Evolutionary conservation across 2,797 vertebrate genomes (phyloP), one percentile per base, ranked within the genome.

Genomic region (Pristis pectinata): DNA sequence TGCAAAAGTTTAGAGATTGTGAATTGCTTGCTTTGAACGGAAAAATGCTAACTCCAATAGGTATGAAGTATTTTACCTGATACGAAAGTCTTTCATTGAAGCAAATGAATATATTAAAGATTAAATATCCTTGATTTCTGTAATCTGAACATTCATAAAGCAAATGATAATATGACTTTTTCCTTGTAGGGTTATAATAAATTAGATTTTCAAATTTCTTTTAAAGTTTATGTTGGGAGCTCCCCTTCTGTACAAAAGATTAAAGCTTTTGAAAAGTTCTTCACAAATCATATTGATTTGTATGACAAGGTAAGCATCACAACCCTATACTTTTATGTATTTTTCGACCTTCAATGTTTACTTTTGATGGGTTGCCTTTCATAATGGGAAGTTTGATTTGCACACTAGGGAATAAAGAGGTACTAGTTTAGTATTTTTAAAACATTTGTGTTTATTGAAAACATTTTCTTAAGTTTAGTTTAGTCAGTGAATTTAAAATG

Each of bases 181-280:
- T 30, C 49, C 49, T 27, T 41, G 44, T 83, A 24, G 19, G 53
- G 19, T 24, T 44, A 82, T 27, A 67, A 67, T 27, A 5, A 44
- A 19, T 41, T 24, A 53, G 10, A 74, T 76, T 34, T 76, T 74
- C 44, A n/a, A 53, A 17, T 95, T 5, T 95, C 96, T 95, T 95
- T n/a, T 94, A 95, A 96, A 99, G 99, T 97, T 95, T 99, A 98
- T 96, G 97, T 97, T 74, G 96, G 97, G 95, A 98, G 96, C 94
- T 97, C 98, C 59, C 98, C 98, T 59, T 98, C 96, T 95, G 97
- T 98, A 95, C 97, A 97, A 97, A 99, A 99, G 97, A 98, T 98
- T 96, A 97, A 98, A 97, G 98, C 98, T 53, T 99, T 99, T 98
- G 99, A 99, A 95, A 97, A 97, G 70, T 99, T 98, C 96, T 99